Evolutionary conservation across 2,888 invertebrate species (phyloP), one percentile per base, ranked within the genome.

Genomic region (Chrysotoxum bicinctum): DNA sequence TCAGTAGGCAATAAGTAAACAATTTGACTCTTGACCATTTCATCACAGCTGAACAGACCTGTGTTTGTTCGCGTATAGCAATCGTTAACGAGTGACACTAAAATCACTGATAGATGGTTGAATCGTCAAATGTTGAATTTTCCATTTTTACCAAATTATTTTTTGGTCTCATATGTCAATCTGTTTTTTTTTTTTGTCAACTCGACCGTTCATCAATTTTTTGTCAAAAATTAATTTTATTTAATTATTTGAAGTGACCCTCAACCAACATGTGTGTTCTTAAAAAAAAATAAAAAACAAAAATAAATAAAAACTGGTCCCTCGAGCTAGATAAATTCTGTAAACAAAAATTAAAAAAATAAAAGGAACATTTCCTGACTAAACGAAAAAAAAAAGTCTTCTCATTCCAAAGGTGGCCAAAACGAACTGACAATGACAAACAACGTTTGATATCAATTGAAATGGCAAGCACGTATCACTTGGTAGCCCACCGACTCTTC

Each of bases 381-480:
- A 77, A 82, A 77, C 66, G 73, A 69, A 83, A 74, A 72, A 74
- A 72, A 68, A 83, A 68, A 75, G 43, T 75, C 50, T 58, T 26
- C 16, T 43, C 56, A 58, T 56, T 56, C 26, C 60, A 16, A 77
- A 16, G 54, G 48, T 35, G 68, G 60, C 60, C 62, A 40, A n/a
- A 68, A 52, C 64, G 54, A 70, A 74, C 75, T 84, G 84, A 84
- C 84, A 84, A 76, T 79, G 84, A 79, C 75, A 84, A 84, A 84
- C 84, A 84, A 84, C 84, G 60, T 84, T 84, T 84, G 74, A 72
- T 79, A 72, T 84, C 79, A 72, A 84, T 84, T 79, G 84, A 75
- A 84, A 84, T 75, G 79, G 66, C 75, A 52, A 62, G 84, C 84
- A 84, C 84, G 84, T 79, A 16, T 40, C 35, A 30, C 35, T 70